Conservation (phyloP, 2,113 vertebrate genomes). For the Oreocharis arfaki region DNA sequence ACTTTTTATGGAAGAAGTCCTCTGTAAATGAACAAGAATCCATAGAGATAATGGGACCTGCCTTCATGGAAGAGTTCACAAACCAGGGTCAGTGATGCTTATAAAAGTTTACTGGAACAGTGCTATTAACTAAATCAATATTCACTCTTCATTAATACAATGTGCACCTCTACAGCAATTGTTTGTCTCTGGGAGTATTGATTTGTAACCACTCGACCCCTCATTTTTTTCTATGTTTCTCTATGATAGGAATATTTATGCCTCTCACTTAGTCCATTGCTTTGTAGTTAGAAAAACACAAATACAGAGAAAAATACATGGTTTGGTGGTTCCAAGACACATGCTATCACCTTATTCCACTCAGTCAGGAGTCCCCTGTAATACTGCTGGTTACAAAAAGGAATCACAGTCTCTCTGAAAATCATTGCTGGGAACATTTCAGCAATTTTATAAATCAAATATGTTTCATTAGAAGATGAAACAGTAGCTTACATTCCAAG, state of each 20-base stretch:
- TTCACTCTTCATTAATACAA: constrained; percentile 5
- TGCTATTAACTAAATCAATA: constrained; percentile 37
- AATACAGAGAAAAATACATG: not conserved
- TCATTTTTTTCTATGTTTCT: not conserved
- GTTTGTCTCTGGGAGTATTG: not conserved
- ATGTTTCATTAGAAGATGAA: not conserved
- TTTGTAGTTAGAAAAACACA: not conserved
- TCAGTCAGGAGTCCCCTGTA: not conserved
- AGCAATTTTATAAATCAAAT: not conserved
- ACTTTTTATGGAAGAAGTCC: not conserved
- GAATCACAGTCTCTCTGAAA: not conserved
- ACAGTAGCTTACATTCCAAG: not conserved
- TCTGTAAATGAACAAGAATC: not conserved
- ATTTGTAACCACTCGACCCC: not conserved
- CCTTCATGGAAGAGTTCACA: not conserved
- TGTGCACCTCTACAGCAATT: not conserved
- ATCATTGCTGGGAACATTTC: not conserved
- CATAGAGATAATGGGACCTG: not conserved
- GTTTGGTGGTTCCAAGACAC: not conserved
- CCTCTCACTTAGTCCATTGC: not conserved
- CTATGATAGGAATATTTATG: not conserved
- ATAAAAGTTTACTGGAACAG: constrained; percentile 1
- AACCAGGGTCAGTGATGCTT: not conserved
- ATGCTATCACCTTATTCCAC: not conserved
- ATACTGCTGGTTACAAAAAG: not conserved